These are phyloP conservation scores for Climacteris rufus DNA, from an alignment of 2,113 vertebrate genomes.

Conservation along the genomic window DNA sequence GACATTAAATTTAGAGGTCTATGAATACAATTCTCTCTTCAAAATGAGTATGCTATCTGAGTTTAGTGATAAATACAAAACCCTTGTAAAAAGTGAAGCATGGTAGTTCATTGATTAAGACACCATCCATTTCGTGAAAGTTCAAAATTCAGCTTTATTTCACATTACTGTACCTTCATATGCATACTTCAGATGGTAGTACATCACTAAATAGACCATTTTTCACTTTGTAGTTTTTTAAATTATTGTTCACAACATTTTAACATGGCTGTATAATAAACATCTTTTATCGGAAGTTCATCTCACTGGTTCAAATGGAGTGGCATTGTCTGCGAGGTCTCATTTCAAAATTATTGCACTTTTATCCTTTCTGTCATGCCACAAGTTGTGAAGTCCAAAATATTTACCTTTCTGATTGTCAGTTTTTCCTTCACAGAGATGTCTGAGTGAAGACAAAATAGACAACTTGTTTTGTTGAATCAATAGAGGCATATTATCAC, in stretches of 20 bases:
- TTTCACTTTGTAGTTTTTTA: neutral
- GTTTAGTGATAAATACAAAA: neutral
- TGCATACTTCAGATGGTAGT: neutral
- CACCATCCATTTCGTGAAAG: neutral
- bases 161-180: neutral
- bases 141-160: constrained; percentile 3
- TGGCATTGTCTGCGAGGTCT: constrained; percentile 51
- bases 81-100: neutral
- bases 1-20: neutral
- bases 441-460: constrained; percentile 68
- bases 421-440: constrained; percentile 57
- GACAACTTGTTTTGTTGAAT: constrained; percentile 75
- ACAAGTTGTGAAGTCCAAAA: constrained; percentile 71
- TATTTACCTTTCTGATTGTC: constrained; percentile 72
- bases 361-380: constrained; percentile 62
- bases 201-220: neutral
- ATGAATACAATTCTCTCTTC: neutral
- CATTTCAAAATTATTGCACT: constrained; percentile 66
- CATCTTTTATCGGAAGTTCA: constrained; percentile 35
- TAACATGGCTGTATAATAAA: constrained; percentile 16
- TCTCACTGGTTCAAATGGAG: constrained; percentile 44
- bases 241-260: neutral
- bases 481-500: constrained; percentile 77
- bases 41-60: neutral
- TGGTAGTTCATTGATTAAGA: neutral